Evolutionary conservation across 2,113 vertebrate genomes (phyloP), one percentile per base, ranked within the genome.

Genomic region (Microtus montanus): DNA sequence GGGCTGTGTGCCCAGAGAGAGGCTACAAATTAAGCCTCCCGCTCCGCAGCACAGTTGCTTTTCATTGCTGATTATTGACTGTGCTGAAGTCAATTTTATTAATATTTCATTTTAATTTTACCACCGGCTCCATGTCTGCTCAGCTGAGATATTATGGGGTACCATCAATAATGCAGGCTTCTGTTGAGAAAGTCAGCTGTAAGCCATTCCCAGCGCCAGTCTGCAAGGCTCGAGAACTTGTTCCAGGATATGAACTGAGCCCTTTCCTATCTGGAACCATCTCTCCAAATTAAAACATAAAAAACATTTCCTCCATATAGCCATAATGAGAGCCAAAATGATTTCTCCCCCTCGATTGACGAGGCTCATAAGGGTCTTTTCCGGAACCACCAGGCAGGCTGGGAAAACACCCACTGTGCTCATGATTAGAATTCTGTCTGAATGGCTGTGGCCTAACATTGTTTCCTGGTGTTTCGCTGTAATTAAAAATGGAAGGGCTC

Each of bases 91-190:
- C 85, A 95, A 95, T 97, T 92, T 97, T 94, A 96, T 98, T 98
- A 97, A 98, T 97, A 97, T 98, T 98, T 97, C 96, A 98, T 97
- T 97, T 98, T 97, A 95, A 92, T 97, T 96, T 97, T 92, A 85
- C 58, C 94, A 71, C 89, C 77, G 12, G 10, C 96, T 47, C 95
- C 91, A 61, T 61, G 93, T 83, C 95, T 91, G 89, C 90, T 96
- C 94, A 95, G n/a, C 68, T 89, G 96, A 94, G 87, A 90, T 66
- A 91, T 96, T 66, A n/a, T 66, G 82, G 61, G 52, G 19, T 79
- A 7, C 73, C 44, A 96, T 98, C 95, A 97, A 96, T 96, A 95
- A 96, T 87, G 93, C 5, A 94, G 78, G 28, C 94, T 80, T 96
- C 68, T 77, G 91, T 83, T 96, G 93, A 89, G 75, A 75, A 93